These are phyloP conservation scores for Buphagus erythrorhynchus DNA, from an alignment of 2,797 vertebrate genomes.

Conservation along the genomic window DNA sequence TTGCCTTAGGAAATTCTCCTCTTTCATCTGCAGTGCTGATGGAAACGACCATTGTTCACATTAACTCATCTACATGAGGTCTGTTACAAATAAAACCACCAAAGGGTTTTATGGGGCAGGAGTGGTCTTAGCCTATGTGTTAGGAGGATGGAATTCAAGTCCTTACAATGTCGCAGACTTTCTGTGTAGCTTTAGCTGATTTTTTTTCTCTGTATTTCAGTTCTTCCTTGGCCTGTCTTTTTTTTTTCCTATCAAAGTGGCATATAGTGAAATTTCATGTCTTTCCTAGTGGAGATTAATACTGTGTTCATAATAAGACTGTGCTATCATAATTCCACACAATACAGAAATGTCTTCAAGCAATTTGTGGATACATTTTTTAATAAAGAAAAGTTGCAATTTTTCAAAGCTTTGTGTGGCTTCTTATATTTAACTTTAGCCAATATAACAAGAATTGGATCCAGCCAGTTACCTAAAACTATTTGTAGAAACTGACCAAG, in stretches of 20 bases:
- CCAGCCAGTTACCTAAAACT: background rate
- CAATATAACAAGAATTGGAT: background rate
- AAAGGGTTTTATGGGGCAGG: background rate
- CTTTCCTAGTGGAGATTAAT: background rate
- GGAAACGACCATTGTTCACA: background rate
- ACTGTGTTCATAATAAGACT: background rate
- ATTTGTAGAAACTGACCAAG: background rate
- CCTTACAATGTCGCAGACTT: background rate
- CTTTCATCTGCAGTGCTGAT: background rate
- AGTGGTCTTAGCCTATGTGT: background rate
- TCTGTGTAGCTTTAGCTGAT: background rate
- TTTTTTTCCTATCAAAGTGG: background rate
- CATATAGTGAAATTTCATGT: background rate
- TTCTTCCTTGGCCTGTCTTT: background rate
- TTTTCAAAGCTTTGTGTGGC: background rate
- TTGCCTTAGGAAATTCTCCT: background rate
- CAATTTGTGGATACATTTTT: background rate
- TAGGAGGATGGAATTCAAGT: background rate
- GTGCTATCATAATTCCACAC: background rate
- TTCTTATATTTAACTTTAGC: background rate
- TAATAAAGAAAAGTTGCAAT: background rate
- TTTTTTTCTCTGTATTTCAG: background rate
- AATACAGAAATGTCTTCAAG: background rate
- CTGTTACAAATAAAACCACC: slow-evolving; percentile 2
- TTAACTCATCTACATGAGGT: background rate